Conservation (phyloP, 2,888 invertebrate species). For the Erebia palarica region DNA sequence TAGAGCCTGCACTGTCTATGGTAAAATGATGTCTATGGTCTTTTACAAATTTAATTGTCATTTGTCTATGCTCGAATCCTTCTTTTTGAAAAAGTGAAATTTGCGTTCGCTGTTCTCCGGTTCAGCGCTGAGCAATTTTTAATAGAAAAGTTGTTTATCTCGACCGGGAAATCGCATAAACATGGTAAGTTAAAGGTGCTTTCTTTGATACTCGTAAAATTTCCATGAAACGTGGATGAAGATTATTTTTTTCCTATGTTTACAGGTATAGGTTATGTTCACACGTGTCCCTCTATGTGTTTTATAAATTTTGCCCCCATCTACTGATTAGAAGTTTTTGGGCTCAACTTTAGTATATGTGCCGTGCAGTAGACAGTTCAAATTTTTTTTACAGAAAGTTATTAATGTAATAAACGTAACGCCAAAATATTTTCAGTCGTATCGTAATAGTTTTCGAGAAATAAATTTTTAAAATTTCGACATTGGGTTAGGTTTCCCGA, state of each 20-base stretch:
- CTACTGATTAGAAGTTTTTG: background rate
- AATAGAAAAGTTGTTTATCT: slow-evolving; percentile 88
- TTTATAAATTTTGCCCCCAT: background rate
- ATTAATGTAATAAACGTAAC: too few species aligned
- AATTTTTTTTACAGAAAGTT: too few species aligned
- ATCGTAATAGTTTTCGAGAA: too few species aligned
- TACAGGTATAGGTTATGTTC: slow-evolving; percentile 56
- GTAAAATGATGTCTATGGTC: too few species aligned
- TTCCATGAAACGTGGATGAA: background rate
- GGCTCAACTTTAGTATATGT: too few species aligned
- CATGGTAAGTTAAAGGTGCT: slow-evolving; percentile 78
- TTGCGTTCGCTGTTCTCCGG: slow-evolving; percentile 83
- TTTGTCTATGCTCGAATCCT: background rate
- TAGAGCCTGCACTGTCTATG: too few species aligned
- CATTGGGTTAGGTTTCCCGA: too few species aligned
- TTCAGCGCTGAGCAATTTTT: slow-evolving; percentile 95
- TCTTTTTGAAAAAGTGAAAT: slow-evolving; percentile 44
- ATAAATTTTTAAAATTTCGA: too few species aligned
- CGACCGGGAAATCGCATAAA: slow-evolving; percentile 87
- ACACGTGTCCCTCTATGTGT: slow-evolving; percentile 56
- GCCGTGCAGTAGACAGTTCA: too few species aligned
- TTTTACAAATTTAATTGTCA: background rate
- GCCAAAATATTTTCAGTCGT: too few species aligned
- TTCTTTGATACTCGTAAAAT: background rate
- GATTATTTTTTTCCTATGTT: background rate